Percentiles rank a stretch among this genome's conserved stretches.
These are phyloP conservation scores for Dasypolia templi DNA, from an alignment of 2,888 invertebrate species.

Conservation along the genomic window DNA sequence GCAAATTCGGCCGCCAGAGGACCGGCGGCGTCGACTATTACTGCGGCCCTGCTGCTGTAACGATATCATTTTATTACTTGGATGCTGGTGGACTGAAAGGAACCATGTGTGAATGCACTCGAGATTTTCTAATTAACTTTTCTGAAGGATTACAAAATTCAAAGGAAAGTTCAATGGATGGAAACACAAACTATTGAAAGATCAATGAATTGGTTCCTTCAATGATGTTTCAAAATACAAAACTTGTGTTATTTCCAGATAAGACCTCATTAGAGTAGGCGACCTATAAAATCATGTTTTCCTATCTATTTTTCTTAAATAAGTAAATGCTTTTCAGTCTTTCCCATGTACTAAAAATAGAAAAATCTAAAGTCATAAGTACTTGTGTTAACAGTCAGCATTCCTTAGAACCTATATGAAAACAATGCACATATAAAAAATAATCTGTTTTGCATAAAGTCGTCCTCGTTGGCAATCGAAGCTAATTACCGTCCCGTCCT, in stretches of 20 bases:
- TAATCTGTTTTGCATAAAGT: conserved; percentile 68
- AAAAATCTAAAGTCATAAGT: too few relatives aligned
- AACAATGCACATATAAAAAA: background rate
- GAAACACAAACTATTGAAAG: too few relatives aligned
- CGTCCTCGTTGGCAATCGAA: conserved; percentile 74
- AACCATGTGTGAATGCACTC: conserved; percentile 64
- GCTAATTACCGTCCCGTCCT: conserved; percentile 81
- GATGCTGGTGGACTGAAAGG: conserved; percentile 61
- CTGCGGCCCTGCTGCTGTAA: conserved; percentile 77
- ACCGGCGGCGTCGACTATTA: conserved; percentile 82
- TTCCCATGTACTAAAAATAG: background rate
- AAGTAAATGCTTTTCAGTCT: background rate
- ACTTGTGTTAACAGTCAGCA: too few relatives aligned
- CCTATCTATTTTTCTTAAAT: background rate
- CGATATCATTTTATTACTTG: conserved; percentile 82
- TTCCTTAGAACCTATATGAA: background rate
- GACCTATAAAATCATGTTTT: background rate
- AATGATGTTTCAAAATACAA: too few relatives aligned
- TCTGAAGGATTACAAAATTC: too few relatives aligned
- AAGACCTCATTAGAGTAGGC: background rate
- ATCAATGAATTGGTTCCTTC: too few relatives aligned
- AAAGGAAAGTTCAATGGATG: background rate
- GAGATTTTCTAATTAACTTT: too few relatives aligned
- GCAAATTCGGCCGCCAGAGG: conserved; percentile 80
- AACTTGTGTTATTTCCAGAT: background rate